phyloP scores from a whole-genome alignment of 2,113 vertebrate genomes.

The Vulpes ferrilata region DNA sequence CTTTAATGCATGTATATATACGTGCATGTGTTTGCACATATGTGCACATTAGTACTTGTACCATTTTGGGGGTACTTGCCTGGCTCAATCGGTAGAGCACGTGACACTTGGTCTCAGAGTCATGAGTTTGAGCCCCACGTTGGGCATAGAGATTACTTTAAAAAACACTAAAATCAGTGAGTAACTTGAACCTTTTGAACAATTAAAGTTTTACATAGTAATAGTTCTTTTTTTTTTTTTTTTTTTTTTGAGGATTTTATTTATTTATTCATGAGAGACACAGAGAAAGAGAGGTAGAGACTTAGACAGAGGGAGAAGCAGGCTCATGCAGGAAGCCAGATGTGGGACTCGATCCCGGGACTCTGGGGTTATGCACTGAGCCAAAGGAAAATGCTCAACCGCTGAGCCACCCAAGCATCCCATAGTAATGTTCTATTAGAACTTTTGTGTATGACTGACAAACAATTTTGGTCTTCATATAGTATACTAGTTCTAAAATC shows the following conservation, averaged over 20 bases:
- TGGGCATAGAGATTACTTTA: neutral
- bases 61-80: neutral
- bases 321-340: too few species aligned
- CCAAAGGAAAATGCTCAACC: too few species aligned
- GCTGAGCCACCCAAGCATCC: too few species aligned
- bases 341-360: too few species aligned
- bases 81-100: neutral
- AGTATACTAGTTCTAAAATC: neutral
- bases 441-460: neutral
- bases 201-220: neutral
- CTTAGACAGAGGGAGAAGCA: too few species aligned
- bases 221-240: neutral
- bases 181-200: neutral
- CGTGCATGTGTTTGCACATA: neutral
- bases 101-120: neutral
- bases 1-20: neutral
- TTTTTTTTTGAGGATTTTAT: too few species aligned
- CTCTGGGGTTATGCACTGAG: too few species aligned
- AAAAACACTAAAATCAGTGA: neutral
- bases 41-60: neutral
- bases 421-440: neutral
- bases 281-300: too few species aligned
- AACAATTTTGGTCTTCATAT: neutral
- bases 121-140: neutral
- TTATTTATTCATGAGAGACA: too few species aligned